phyloP scores from a whole-genome alignment of 2,888 invertebrate genomes.

The Buathra laborator region DNA sequence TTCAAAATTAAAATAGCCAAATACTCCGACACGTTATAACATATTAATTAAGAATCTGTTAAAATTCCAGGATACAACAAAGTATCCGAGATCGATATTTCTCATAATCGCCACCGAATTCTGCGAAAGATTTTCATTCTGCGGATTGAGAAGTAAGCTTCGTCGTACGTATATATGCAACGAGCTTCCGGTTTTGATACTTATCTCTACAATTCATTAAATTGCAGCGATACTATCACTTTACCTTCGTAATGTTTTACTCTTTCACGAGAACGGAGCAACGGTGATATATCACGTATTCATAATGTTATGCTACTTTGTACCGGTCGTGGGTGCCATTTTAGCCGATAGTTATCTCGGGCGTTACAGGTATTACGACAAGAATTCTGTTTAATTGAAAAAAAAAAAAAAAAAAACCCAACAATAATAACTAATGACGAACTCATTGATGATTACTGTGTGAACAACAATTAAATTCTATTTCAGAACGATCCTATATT shows the following conservation, averaged over 20 bases:
- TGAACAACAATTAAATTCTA: background rate
- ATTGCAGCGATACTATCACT: conserved; percentile 91
- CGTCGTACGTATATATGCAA: background rate
- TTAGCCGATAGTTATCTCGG: conserved; percentile 93
- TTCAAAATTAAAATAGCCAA: background rate
- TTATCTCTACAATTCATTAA: background rate
- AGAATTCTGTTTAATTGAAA: background rate
- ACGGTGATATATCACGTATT: conserved; percentile 93
- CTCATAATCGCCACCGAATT: conserved; percentile 94
- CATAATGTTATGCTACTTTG: conserved; percentile 91
- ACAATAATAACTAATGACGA: background rate
- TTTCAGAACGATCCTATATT: conserved; percentile 89
- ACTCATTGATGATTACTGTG: background rate
- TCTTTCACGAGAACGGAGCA: conserved; percentile 89
- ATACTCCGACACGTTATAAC: background rate
- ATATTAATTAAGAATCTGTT: background rate
- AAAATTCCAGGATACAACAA: conserved; percentile 66
- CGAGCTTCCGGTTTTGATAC: background rate
- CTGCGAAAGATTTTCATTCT: conserved; percentile 94
- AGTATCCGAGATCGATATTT: conserved; percentile 90
- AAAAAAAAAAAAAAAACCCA: background rate
- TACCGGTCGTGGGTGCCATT: conserved; percentile 92
- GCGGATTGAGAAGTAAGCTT: conserved; percentile 91
- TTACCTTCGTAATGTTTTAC: conserved; percentile 90
- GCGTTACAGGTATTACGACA: conserved; percentile 87